These are phyloP conservation scores for Vicugna pacos DNA, from an alignment of 2,113 vertebrate species.

Conservation along the genomic window DNA sequence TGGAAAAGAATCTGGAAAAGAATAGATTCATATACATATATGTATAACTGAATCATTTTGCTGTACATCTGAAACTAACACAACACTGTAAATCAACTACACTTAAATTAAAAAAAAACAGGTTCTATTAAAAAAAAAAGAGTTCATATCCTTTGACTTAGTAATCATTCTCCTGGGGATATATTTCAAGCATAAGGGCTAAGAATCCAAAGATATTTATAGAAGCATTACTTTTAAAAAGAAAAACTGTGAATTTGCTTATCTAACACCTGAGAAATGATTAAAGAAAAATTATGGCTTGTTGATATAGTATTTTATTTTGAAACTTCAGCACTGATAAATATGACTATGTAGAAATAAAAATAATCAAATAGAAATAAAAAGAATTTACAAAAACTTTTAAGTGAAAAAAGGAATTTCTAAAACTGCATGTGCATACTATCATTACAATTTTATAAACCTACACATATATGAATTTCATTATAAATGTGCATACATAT, in stretches of 20 bases:
- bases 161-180: not conserved
- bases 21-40: no score
- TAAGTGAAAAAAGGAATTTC: not conserved
- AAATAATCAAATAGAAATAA: not conserved
- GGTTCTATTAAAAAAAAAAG: not conserved
- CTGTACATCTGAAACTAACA: no score
- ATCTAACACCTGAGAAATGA: not conserved
- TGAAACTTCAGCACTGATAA: not conserved
- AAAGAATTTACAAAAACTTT: not conserved
- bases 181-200: not conserved
- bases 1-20: no score
- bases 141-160: not conserved
- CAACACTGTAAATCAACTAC: no score
- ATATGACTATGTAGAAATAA: not conserved
- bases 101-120: no score
- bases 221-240: constrained; percentile 3
- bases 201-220: not conserved
- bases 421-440: not conserved
- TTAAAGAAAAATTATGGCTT: not conserved
- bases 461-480: not conserved
- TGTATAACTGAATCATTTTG: no score
- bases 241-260: not conserved
- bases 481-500: not conserved
- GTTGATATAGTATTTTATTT: not conserved
- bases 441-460: not conserved